Evolutionary conservation across 2,113 vertebrate genomes (phyloP), one percentile per base, ranked within the genome.

Genomic region (Dolichallabes microphthalmus): DNA sequence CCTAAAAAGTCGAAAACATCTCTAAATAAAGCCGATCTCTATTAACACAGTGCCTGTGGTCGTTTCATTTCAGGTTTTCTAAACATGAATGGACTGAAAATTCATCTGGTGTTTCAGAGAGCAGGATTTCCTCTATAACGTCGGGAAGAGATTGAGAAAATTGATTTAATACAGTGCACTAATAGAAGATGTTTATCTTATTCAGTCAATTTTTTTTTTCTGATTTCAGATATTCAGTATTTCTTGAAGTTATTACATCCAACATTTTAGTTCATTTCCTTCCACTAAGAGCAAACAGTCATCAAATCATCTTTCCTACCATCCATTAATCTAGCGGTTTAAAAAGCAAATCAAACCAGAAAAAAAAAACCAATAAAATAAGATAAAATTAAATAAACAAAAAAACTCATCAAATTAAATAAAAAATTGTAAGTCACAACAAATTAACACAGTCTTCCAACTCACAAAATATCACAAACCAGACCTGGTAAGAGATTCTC

Each of bases 41-140:
- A 63, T 64, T 52, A 84, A 17, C 71, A 75, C 82, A 84, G 73
- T 53, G 60, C 22, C 50, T 76, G 17, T 22, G 45, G 71, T 64
- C 58, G 64, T 45, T 52, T 61, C 68, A 52, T 27, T 52, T 73
- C 53, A 60, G 19, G 14, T 50, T 20, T 50, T 66, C 22, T 30
- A 22, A 60, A 80, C 58, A 32, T 0, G n/a, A 20, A 66, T n/a
- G 17, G 25, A 55, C 66, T 60, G 22, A 57, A 83, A 35, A 83
- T 69, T 15, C 32, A 71, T 32, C 68, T 58, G 22, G 66, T 83
- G 82, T 27, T 75, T 8, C 19, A 32, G 19, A 30, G 27, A 53
- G 15, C 73, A 75, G 73, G 45, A 75, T 52, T 1, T n/a, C 25
- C 13, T 30, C 74, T 55, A 27, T 53, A 55, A 75, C 35, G 12